These are phyloP conservation scores for Microtus montanus DNA, from an alignment of 2,113 vertebrate genomes.

Conservation along the genomic window DNA sequence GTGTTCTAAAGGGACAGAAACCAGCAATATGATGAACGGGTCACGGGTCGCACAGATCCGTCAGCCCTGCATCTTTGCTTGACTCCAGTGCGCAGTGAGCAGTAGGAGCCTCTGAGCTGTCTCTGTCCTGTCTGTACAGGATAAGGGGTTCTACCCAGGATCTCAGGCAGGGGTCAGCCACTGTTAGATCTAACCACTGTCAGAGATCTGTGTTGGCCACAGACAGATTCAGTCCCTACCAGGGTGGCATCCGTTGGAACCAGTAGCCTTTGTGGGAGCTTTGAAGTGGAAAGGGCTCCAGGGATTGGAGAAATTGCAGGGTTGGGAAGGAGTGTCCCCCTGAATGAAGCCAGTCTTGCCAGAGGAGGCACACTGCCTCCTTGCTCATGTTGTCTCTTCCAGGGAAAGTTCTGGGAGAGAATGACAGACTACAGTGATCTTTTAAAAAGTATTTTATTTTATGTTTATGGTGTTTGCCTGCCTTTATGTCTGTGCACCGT, in stretches of 20 bases:
- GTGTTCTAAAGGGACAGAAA: no score
- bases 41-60: not conserved
- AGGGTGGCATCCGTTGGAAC: not conserved
- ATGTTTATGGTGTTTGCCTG: not conserved
- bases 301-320: not conserved
- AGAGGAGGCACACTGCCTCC: not conserved
- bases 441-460: not conserved
- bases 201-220: not conserved
- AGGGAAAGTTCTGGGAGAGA: not conserved
- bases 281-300: not conserved
- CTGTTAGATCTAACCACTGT: not conserved
- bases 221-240: no score
- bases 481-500: not conserved
- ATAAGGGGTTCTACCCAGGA: not conserved
- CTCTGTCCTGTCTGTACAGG: not conserved
- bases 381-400: not conserved
- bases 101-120: not conserved
- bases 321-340: not conserved
- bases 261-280: not conserved
- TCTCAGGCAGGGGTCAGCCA: not conserved
- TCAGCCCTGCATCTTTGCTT: fast-evolving
- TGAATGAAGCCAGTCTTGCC: not conserved
- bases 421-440: no score
- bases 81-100: not conserved
- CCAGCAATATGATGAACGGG: not conserved